Percentiles rank a stretch among this genome's conserved stretches.
Conservation (phyloP, 1,140 invertebrate genomes). For the Spodoptera litura region DNA sequence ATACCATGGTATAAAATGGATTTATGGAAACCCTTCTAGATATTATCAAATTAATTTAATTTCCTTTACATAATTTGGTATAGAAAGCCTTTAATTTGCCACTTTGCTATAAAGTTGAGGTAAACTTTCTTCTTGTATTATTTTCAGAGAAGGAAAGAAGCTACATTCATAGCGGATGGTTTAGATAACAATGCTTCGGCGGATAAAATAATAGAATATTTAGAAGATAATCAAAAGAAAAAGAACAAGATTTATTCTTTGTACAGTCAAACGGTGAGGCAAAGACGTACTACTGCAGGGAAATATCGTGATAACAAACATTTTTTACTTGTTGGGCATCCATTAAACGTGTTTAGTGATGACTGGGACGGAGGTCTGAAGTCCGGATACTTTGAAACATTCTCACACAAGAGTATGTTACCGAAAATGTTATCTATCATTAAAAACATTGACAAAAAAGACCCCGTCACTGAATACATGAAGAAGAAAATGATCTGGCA, state of each 20-base stretch:
- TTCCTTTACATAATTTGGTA: too few species aligned
- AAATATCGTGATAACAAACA: slow-evolving; percentile 57
- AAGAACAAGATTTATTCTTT: slow-evolving; percentile 67
- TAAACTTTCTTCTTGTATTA: neutral
- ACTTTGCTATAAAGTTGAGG: too few species aligned
- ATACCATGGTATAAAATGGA: too few species aligned
- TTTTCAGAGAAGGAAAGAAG: slow-evolving; percentile 45
- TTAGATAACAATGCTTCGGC: slow-evolving; percentile 39
- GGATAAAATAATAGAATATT: slow-evolving; percentile 40
- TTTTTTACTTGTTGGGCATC: slow-evolving; percentile 65
- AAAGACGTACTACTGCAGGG: slow-evolving; percentile 51
- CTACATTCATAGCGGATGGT: slow-evolving; percentile 30
- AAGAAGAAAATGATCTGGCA: slow-evolving; percentile 69
- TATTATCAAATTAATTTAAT: too few species aligned
- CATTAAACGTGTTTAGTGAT: slow-evolving; percentile 69
- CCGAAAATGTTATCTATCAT: slow-evolving; percentile 73
- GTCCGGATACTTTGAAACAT: slow-evolving; percentile 70
- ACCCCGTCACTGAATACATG: slow-evolving; percentile 70
- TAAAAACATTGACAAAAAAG: slow-evolving; percentile 60
- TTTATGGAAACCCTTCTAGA: too few species aligned
- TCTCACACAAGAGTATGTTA: slow-evolving; percentile 69
- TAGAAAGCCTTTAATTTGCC: too few species aligned
- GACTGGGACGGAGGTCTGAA: slow-evolving; percentile 75
- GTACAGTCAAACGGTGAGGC: slow-evolving; percentile 62
- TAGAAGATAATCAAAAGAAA: slow-evolving; percentile 48